A percentile compares a stretch with the other conserved stretches of the same genome.
phyloP scores from a whole-genome alignment of 2,113 vertebrate species.

The Himantopus leucocephalus region DNA sequence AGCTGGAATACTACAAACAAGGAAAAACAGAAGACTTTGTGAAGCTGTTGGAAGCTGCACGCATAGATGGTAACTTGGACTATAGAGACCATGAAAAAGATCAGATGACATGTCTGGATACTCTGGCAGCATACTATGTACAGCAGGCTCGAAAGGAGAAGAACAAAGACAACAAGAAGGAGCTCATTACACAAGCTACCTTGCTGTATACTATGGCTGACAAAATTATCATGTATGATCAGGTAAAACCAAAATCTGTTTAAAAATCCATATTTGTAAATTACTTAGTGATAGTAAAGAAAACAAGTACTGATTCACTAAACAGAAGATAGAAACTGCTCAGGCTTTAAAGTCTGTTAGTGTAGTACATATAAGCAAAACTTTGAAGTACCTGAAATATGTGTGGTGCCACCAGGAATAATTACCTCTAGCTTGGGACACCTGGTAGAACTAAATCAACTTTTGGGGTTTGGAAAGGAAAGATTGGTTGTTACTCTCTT shows the following conservation, averaged over 20 bases:
- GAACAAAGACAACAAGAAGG: slow-evolving; percentile 99
- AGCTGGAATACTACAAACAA: slow-evolving; percentile 99
- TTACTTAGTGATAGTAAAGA: background rate
- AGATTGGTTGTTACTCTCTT: background rate
- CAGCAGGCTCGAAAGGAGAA: slow-evolving; percentile 98
- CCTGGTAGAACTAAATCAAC: background rate
- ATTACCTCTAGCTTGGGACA: background rate
- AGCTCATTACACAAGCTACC: slow-evolving; percentile 97
- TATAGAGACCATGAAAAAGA: slow-evolving; percentile 99
- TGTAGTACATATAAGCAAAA: background rate
- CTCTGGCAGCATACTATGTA: slow-evolving; percentile 96
- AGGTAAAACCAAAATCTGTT: slow-evolving; percentile 76
- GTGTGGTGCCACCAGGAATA: background rate
- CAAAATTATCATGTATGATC: slow-evolving; percentile 99
- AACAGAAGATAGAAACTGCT: background rate
- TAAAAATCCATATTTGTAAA: accelerated
- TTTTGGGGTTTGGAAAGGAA: background rate
- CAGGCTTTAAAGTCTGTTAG: background rate
- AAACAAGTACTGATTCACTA: background rate
- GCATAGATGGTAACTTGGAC: slow-evolving; percentile 98
- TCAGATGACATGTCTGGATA: slow-evolving; percentile 98
- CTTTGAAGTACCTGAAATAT: background rate
- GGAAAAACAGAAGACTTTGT: slow-evolving; percentile 99
- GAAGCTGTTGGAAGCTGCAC: slow-evolving; percentile 95
- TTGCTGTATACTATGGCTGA: slow-evolving; percentile 98